phyloP scores from a whole-genome alignment of 2,797 vertebrate species.

The Gallinago stenura region DNA sequence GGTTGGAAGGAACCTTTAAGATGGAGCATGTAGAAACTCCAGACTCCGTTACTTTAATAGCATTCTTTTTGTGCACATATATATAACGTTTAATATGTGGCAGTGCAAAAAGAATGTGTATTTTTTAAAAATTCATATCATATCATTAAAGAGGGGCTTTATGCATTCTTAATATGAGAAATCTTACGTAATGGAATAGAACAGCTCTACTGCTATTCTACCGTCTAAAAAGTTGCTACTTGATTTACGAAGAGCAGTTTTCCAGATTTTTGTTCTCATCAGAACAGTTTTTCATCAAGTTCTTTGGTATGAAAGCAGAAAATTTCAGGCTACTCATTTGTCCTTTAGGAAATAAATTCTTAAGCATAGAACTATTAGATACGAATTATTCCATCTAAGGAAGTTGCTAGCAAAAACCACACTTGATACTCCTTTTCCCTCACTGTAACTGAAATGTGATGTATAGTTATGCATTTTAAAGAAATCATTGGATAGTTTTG shows the following conservation, averaged over 20 bases:
- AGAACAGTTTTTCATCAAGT: slow-evolving; percentile 18
- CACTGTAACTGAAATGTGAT: not conserved
- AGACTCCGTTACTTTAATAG: not conserved
- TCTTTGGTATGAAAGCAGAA: slow-evolving; percentile 28
- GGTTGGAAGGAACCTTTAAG: not conserved
- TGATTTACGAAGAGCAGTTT: slow-evolving; percentile 39
- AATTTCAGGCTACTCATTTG: not conserved
- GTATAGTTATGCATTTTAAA: not conserved
- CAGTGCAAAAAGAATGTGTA: not conserved
- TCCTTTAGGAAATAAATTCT: slow-evolving; percentile 26
- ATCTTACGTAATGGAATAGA: not conserved
- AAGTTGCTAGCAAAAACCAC: not conserved
- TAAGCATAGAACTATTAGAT: not conserved
- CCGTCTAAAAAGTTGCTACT: not conserved
- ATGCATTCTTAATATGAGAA: not conserved
- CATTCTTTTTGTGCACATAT: not conserved
- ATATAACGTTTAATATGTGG: not conserved
- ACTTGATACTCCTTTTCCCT: not conserved
- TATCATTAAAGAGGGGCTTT: not conserved
- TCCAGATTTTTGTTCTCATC: slow-evolving; percentile 29
- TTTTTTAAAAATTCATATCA: not conserved
- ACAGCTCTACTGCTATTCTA: not conserved
- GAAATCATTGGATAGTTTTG: not conserved
- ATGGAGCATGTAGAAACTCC: not conserved
- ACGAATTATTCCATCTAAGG: not conserved